phyloP scores from a whole-genome alignment of 2,113 vertebrate genomes.

The Phrynosoma blainvillii region DNA sequence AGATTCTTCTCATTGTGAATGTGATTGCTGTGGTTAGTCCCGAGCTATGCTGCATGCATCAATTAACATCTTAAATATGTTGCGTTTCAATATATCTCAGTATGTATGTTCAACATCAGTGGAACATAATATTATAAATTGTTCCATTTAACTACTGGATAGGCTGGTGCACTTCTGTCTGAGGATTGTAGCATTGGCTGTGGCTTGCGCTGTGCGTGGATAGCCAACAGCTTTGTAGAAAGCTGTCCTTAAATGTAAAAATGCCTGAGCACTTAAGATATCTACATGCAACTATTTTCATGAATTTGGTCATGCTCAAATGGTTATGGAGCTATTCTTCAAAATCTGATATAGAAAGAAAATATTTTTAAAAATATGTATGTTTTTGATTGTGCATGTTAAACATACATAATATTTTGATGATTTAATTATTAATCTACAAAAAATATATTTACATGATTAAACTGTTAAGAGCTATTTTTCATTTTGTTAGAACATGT shows the following conservation, averaged over 20 bases:
- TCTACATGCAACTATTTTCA: neutral
- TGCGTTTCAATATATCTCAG: too few species aligned
- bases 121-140: neutral
- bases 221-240: neutral
- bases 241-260: neutral
- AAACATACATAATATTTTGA: neutral
- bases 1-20: neutral
- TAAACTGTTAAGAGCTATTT: neutral
- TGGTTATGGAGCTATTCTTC: neutral
- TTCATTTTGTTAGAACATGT: neutral
- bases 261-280: neutral
- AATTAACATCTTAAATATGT: neutral
- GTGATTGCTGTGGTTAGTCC: neutral
- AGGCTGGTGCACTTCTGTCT: neutral
- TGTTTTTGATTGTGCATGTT: neutral
- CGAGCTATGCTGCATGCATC: neutral
- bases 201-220: neutral
- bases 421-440: neutral
- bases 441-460: constrained; percentile 20
- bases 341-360: constrained; percentile 13
- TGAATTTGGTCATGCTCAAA: neutral
- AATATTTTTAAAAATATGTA: neutral
- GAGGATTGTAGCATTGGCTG: neutral
- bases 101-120: neutral
- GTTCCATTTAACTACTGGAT: neutral